Percentiles rank a stretch among this genome's conserved stretches.
Evolutionary conservation across 2,888 invertebrate species (phyloP).

Genomic region (Lithophane socia): DNA sequence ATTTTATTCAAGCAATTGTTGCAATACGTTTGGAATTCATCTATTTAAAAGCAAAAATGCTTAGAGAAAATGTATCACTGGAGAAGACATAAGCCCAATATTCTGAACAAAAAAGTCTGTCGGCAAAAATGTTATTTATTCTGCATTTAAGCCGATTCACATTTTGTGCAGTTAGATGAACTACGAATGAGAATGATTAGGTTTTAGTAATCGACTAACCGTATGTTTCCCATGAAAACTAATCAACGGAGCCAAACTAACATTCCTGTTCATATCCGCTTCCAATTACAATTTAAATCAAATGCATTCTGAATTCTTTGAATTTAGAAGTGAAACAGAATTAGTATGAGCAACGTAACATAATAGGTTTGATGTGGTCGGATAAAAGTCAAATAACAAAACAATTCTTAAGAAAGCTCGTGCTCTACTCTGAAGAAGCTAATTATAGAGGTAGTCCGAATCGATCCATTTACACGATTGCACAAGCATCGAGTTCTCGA

Average conservation of each 20-base stretch:
- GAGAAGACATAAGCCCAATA: not conserved
- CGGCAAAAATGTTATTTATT: not conserved
- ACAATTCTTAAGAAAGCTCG: slow-evolving; percentile 77
- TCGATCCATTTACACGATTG: slow-evolving; percentile 86
- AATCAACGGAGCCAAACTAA: slow-evolving; percentile 33
- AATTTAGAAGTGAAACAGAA: slow-evolving; percentile 47
- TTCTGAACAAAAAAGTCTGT: not conserved
- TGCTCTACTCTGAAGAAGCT: slow-evolving; percentile 81
- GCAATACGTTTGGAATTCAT: not conserved
- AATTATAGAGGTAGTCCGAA: slow-evolving; percentile 86
- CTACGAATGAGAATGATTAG: slow-evolving; percentile 5
- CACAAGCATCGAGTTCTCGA: slow-evolving; percentile 83
- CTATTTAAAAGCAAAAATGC: not conserved
- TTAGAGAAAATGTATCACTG: not conserved
- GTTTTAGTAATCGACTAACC: slow-evolving; percentile 13
- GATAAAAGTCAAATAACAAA: slow-evolving; percentile 73
- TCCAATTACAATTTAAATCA: slow-evolving; percentile 54
- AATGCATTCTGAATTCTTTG: slow-evolving; percentile 50
- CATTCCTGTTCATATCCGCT: slow-evolving; percentile 38
- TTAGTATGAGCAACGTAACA: slow-evolving; percentile 61
- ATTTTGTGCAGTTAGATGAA: not conserved
- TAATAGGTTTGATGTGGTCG: slow-evolving; percentile 70
- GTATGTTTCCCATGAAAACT: slow-evolving; percentile 36
- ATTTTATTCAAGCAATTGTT: not conserved
- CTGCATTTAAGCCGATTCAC: too few relatives aligned